Evolutionary conservation across 2,113 vertebrate species (phyloP), one percentile per base, ranked within the genome.

Genomic region (Passer montanus): DNA sequence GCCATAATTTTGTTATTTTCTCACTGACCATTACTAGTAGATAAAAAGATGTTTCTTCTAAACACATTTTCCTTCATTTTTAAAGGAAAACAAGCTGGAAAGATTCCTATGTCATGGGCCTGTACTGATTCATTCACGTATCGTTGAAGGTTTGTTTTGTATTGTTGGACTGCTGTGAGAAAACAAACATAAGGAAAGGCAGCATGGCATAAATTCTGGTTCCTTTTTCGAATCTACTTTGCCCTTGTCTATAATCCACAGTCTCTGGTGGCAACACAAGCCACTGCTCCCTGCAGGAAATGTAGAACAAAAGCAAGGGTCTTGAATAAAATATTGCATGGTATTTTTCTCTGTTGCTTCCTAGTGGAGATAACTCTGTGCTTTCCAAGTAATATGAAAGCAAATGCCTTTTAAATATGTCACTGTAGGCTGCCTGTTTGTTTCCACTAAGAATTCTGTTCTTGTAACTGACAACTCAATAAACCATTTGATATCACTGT

Each of bases 241-340:
- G n/a, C 26, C 87, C 89, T 87, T 87, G 31, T 83, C 33, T 80
- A 22, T 88, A 70, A 94, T 53, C 47, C 76, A 46, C 27, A 53
- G 43, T 72, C 49, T 84, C 53, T 15, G 8, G 47, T 83, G 68
- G 58, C 50, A 95, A n/a, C 44, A 58, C 60, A 89, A 81, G 59
- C 30, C 72, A 66, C 28, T 1, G 1, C 68, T 84, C 88, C 55
- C 90, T 56, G 60, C 64, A 91, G 81, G 90, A 93, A 93, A 66
- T 56, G 59, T 39, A 66, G 68, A 93, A 95, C n/a, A 91, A 91
- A 94, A 93, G 31, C 28, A 66, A 14, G 33, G 20, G 35, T 73
- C 81, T 92, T 91, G 39, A 92, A 95, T 72, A 93, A 95, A 89
- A 93, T 95, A 91, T 92, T 93, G 66, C 35, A 31, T 75, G 43